Conservation (phyloP, 2,888 invertebrate genomes). For the Dicranocentrus wangi region DNA sequence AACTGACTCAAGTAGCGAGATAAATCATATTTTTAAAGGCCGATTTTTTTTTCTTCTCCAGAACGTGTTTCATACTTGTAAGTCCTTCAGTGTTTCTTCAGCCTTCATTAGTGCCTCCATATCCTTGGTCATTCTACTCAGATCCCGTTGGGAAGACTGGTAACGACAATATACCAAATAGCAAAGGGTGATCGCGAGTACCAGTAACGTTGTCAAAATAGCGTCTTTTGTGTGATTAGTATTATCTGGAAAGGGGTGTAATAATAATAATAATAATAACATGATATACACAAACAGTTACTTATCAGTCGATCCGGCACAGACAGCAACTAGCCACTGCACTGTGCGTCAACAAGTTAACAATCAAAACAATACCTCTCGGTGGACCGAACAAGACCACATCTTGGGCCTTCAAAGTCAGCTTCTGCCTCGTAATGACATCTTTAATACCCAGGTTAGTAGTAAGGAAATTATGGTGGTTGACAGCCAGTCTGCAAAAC, state of each 20-base stretch:
- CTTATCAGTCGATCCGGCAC: too few relatives aligned
- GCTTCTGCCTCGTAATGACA: slow-evolving; percentile 97
- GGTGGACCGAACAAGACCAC: slow-evolving; percentile 98
- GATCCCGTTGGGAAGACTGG: slow-evolving; percentile 88
- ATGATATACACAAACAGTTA: too few relatives aligned
- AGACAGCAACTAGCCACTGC: too few relatives aligned
- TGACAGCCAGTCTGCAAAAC: slow-evolving; percentile 91
- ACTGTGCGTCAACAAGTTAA: too few relatives aligned
- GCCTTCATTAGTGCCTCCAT: slow-evolving; percentile 94
- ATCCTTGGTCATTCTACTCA: slow-evolving; percentile 93
- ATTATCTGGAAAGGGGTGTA: too few relatives aligned
- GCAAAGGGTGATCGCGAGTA: slow-evolving; percentile 89
- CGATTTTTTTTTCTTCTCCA: too few relatives aligned
- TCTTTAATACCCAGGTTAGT: slow-evolving; percentile 95
- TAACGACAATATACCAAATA: slow-evolving; percentile 95
- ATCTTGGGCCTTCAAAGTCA: slow-evolving; percentile 98
- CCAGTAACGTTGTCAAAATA: slow-evolving; percentile 86
- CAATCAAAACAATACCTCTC: slow-evolving; percentile 93
- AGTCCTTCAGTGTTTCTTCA: slow-evolving; percentile 87
- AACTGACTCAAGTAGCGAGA: too few relatives aligned
- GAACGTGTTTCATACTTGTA: too few relatives aligned
- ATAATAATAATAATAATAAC: too few relatives aligned
- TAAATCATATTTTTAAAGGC: too few relatives aligned
- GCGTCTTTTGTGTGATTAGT: slow-evolving; percentile 92
- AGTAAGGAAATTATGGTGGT: slow-evolving; percentile 91